These are phyloP conservation scores for Hydrolagus affinis DNA, from an alignment of 2,113 vertebrate species.

Conservation along the genomic window DNA sequence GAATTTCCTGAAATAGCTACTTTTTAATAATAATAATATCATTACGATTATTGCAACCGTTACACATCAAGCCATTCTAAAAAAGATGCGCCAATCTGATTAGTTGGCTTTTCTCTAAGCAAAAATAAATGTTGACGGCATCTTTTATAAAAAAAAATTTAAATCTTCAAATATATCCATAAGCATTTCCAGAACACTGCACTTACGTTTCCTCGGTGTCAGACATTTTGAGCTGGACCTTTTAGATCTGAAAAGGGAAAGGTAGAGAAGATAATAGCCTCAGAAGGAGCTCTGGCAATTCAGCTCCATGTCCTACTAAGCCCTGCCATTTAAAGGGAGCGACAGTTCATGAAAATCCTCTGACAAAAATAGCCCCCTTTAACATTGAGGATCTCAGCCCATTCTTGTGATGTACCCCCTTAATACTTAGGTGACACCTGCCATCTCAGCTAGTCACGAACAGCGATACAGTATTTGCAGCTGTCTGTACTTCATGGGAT, in stretches of 20 bases:
- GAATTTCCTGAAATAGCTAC: no score
- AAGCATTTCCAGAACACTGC: no score
- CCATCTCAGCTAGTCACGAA: no score
- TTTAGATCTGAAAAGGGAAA: not conserved
- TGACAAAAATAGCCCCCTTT: conserved; percentile 4
- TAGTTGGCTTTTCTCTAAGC: no score
- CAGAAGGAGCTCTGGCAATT: not conserved
- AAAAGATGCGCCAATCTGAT: no score
- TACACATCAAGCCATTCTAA: no score
- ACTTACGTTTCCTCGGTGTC: conserved; percentile 30
- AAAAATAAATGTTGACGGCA: no score
- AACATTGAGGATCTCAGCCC: not conserved
- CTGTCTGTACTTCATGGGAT: not conserved
- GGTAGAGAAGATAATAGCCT: not conserved
- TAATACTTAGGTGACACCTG: not conserved
- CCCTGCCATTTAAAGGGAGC: not conserved
- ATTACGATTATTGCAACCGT: no score
- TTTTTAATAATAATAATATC: no score
- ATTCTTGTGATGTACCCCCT: not conserved
- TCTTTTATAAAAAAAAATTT: no score
- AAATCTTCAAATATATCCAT: not conserved
- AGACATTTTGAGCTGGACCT: conserved; percentile 22
- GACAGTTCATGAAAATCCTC: conserved; percentile 4
- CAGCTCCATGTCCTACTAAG: no score
- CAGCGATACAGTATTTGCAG: not conserved